Percentiles rank a stretch among this genome's conserved stretches.
These are phyloP conservation scores for Amphimallon solstitiale DNA, from an alignment of 2,888 invertebrate species.

Conservation along the genomic window DNA sequence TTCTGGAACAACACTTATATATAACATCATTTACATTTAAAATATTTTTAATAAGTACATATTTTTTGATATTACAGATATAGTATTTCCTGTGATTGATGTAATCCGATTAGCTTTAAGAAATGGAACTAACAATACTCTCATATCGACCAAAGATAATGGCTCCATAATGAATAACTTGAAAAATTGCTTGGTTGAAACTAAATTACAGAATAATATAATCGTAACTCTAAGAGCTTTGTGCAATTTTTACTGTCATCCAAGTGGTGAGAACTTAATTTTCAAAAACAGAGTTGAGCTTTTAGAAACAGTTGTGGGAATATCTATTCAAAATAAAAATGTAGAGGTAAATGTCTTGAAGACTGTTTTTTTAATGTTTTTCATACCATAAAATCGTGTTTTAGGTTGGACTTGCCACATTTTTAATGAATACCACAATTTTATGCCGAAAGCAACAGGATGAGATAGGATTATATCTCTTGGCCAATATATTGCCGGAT, in stretches of 20 bases:
- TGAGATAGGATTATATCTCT: constrained; percentile 62
- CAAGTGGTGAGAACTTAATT: constrained; percentile 72
- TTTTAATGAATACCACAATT: constrained; percentile 78
- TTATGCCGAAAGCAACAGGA: constrained; percentile 69
- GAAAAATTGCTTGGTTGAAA: constrained; percentile 52
- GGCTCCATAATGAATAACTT: constrained; percentile 56
- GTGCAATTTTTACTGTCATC: constrained; percentile 83
- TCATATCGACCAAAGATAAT: constrained; percentile 65
- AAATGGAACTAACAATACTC: constrained; percentile 64
- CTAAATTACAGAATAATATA: constrained; percentile 74
- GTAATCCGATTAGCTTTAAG: constrained; percentile 85
- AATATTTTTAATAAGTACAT: constrained; percentile 36
- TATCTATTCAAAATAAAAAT: constrained; percentile 51
- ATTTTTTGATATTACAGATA: constrained; percentile 65
- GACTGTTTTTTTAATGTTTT: constrained; percentile 21
- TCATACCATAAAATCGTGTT: constrained; percentile 50
- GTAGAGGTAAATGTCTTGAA: constrained; percentile 41
- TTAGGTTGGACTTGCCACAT: constrained; percentile 80
- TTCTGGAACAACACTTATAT: too few relatives aligned
- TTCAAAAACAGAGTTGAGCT: constrained; percentile 68
- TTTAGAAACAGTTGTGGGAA: constrained; percentile 66
- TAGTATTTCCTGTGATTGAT: constrained; percentile 90
- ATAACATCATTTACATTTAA: constrained; percentile 9
- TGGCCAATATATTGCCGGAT: constrained; percentile 67
- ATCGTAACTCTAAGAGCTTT: constrained; percentile 81